Base-by-base conservation (phyloP, 2,888 invertebrate genomes). In the Tipula helvola region DNA sequence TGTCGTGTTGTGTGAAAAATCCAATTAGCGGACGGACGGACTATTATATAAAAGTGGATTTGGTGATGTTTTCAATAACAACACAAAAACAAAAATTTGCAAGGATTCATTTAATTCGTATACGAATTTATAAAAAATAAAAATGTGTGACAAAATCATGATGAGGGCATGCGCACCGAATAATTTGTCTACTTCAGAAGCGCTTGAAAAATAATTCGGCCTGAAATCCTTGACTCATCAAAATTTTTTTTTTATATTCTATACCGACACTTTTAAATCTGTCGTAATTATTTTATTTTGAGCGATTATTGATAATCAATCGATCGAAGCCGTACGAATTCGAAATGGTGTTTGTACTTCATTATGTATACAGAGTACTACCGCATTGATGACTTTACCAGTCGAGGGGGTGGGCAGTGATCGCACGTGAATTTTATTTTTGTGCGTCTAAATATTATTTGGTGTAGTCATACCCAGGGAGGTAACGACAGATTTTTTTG, bases 41-140 rank as follows among this genome's bases (percentile, higher is more conserved):
- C 10, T 28, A 28, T 28, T 28, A 28, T 2, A 28, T 28, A 28
- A 28, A 7, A 39, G 28, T 28, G 5, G 39, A 7, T 8, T 84
- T 84, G 84, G 36, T 84, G 16, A n/a, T 36, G 39, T 39, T 39
- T 84, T 39, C 39, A 39, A 84, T 84, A 84, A 84, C 36, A 36
- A 83, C 28, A 83, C 83, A 83, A 83, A 36, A 28, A 5, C 28
- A 36, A 83, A 28, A 83, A 83, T 84, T 84, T 84, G 12, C n/a
- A 84, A 84, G 84, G 84, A 39, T 84, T 84, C 84, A 39, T 84
- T 84, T 84, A 84, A 84, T 84, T 84, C 16, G 84, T 28, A 71
- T 28, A 71, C 71, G 71, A 28, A 28, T 52, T n/a, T 8, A 71
- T 2, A 71, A 71, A 10, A 18, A 28, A 28, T 71, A 28, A 28